Percentiles rank a stretch among this genome's conserved stretches.
These are phyloP conservation scores for Dicyrtomina minuta DNA, from an alignment of 2,888 invertebrate genomes.

Conservation along the genomic window DNA sequence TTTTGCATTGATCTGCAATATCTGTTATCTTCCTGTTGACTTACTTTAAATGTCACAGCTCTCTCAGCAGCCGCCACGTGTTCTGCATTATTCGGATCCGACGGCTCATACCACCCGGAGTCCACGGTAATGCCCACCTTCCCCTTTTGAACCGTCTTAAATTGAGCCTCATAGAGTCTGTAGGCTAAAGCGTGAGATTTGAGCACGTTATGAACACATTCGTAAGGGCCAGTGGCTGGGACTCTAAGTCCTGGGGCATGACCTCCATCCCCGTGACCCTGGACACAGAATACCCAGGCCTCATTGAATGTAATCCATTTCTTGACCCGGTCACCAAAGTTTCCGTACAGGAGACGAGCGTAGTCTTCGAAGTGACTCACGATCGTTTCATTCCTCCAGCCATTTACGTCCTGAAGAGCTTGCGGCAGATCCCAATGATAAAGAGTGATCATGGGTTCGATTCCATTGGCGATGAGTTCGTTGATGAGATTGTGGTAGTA, in stretches of 20 bases:
- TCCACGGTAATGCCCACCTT: slow-evolving; percentile 51
- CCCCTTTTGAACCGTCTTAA: slow-evolving; percentile 55
- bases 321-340: slow-evolving; percentile 41
- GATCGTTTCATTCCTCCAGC: slow-evolving; percentile 38
- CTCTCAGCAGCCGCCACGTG: slow-evolving; percentile 51
- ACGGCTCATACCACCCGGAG: slow-evolving; percentile 49
- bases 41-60: slow-evolving; percentile 46
- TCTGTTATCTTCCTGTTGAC: no score
- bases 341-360: slow-evolving; percentile 29
- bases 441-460: slow-evolving; percentile 44
- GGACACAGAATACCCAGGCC: slow-evolving; percentile 58
- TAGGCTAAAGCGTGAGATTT: slow-evolving; percentile 21
- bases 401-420: slow-evolving; percentile 56
- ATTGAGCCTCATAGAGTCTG: slow-evolving; percentile 65
- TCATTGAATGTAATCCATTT: slow-evolving; percentile 39
- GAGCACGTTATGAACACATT: neutral
- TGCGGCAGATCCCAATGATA: slow-evolving; percentile 63
- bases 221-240: neutral
- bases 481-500: slow-evolving; percentile 46
- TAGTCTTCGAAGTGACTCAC: slow-evolving; percentile 38
- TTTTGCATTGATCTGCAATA: neutral
- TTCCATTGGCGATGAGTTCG: slow-evolving; percentile 39
- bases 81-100: slow-evolving; percentile 29
- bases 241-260: slow-evolving; percentile 11
- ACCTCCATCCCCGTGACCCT: slow-evolving; percentile 54